These are phyloP conservation scores for Amphimallon solstitiale DNA, from an alignment of 2,888 invertebrate genomes.

Conservation along the genomic window DNA sequence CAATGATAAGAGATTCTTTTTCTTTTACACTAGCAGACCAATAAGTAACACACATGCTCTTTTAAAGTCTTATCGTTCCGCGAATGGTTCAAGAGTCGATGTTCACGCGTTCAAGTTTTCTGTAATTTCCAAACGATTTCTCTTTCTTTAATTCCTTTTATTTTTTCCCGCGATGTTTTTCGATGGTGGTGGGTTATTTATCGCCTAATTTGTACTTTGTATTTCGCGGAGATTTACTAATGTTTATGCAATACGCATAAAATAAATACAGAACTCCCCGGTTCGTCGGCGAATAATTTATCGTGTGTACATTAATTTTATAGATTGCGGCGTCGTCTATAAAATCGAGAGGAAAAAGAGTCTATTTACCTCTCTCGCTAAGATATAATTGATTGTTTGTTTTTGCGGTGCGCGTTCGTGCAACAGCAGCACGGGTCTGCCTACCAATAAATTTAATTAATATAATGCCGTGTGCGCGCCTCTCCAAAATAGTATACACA, in stretches of 20 bases:
- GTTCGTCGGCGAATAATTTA: neutral
- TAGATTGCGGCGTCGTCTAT: slow-evolving; percentile 2
- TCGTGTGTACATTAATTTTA: slow-evolving; percentile 6
- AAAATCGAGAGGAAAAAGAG: slow-evolving; percentile 3
- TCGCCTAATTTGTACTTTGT: slow-evolving; percentile 29
- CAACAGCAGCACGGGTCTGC: neutral
- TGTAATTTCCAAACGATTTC: too few species aligned
- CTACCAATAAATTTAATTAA: neutral
- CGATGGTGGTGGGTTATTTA: neutral
- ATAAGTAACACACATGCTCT: neutral
- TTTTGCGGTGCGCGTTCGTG: too few species aligned
- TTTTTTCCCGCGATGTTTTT: neutral
- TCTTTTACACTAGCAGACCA: neutral
- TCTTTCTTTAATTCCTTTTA: neutral
- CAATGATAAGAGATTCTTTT: slow-evolving; percentile 2
- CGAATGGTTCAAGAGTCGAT: neutral
- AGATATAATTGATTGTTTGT: too few species aligned
- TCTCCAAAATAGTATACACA: slow-evolving; percentile 1
- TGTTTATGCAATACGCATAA: slow-evolving; percentile 12
- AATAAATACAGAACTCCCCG: neutral
- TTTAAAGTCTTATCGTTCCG: slow-evolving; percentile 22
- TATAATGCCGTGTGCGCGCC: neutral
- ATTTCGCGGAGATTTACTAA: slow-evolving; percentile 5
- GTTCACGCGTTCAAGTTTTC: too few species aligned
- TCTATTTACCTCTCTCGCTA: neutral